Conservation (phyloP, 2,113 vertebrate genomes). For the Haemorhous mexicanus region DNA sequence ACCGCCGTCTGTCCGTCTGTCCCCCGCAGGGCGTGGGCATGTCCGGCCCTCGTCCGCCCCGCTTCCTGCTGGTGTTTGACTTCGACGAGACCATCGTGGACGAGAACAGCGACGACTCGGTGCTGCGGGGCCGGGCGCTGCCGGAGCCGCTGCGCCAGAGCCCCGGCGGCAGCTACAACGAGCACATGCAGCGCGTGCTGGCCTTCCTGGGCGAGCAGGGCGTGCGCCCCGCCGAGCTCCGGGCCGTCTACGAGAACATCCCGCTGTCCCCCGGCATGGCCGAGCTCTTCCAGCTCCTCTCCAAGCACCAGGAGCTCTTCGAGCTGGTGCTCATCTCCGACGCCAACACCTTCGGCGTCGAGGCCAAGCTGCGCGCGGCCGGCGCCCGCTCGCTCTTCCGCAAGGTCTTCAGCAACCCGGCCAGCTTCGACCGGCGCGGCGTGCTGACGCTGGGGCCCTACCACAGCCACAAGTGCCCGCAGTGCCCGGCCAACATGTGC, state of each 20-base stretch:
- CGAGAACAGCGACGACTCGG: slow-evolving; percentile 90
- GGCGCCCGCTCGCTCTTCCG: slow-evolving; percentile 83
- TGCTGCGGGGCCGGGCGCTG: slow-evolving; percentile 81
- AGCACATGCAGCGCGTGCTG: slow-evolving; percentile 92
- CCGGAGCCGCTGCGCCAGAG: slow-evolving; percentile 83
- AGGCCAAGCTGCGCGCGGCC: slow-evolving; percentile 78
- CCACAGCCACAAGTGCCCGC: slow-evolving; percentile 87
- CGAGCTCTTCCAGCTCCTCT: slow-evolving; percentile 86
- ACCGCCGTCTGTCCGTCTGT: background rate
- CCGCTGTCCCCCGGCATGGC: slow-evolving; percentile 88
- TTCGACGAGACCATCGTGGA: slow-evolving; percentile 96
- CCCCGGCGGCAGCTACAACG: slow-evolving; percentile 87
- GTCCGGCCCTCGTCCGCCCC: slow-evolving; percentile 73
- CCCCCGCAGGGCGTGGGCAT: slow-evolving; percentile 74
- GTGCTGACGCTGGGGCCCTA: slow-evolving; percentile 85
- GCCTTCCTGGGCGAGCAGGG: slow-evolving; percentile 89
- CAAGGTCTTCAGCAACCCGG: slow-evolving; percentile 88
- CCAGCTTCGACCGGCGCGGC: slow-evolving; percentile 82
- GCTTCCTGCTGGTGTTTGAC: slow-evolving; percentile 91
- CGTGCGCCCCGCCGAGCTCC: slow-evolving; percentile 78
- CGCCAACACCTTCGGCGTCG: slow-evolving; percentile 90
- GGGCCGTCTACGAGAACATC: slow-evolving; percentile 81
- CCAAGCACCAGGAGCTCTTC: slow-evolving; percentile 80
- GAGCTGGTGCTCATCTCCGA: slow-evolving; percentile 92
- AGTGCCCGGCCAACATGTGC: slow-evolving; percentile 94